phyloP scores from a whole-genome alignment of 2,113 vertebrate genomes.

The Phyllostomus hastatus region DNA sequence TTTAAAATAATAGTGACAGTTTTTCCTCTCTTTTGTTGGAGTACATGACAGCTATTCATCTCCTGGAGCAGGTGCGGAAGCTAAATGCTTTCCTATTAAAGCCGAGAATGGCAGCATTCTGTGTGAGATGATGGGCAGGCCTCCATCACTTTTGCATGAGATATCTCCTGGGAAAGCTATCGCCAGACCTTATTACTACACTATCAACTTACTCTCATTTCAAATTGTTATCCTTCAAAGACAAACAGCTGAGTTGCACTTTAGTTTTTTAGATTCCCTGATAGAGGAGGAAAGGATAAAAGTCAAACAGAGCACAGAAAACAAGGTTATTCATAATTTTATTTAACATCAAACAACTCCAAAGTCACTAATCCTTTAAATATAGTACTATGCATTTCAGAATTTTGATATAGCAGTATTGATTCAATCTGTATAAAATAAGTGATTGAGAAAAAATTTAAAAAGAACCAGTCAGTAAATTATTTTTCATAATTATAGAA shows the following conservation, averaged over 20 bases:
- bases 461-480: not conserved
- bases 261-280: conserved; percentile 53
- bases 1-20: conserved; percentile 60
- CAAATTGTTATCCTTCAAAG: conserved; percentile 66
- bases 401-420: not conserved
- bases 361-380: not conserved
- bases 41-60: conserved; percentile 66
- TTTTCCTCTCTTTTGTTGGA: conserved; percentile 50
- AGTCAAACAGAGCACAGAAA: conserved; percentile 1
- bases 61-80: conserved; percentile 65
- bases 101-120: conserved; percentile 65
- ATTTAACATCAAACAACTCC: not conserved
- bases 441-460: not conserved
- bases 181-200: conserved; percentile 67
- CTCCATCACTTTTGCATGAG: conserved; percentile 75
- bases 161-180: conserved; percentile 70
- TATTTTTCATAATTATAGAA: not conserved
- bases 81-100: conserved; percentile 77
- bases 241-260: conserved; percentile 55
- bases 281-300: conserved; percentile 24
- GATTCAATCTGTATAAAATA: conserved; percentile 4
- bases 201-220: conserved; percentile 70
- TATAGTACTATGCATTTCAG: not conserved
- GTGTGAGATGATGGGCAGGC: conserved; percentile 60
- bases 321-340: conserved; percentile 17